Evolutionary conservation across 92 coral and sea anemone species (phyloP), one percentile per base, ranked within the genome.

Genomic region (Desmophyllum pertusum): DNA sequence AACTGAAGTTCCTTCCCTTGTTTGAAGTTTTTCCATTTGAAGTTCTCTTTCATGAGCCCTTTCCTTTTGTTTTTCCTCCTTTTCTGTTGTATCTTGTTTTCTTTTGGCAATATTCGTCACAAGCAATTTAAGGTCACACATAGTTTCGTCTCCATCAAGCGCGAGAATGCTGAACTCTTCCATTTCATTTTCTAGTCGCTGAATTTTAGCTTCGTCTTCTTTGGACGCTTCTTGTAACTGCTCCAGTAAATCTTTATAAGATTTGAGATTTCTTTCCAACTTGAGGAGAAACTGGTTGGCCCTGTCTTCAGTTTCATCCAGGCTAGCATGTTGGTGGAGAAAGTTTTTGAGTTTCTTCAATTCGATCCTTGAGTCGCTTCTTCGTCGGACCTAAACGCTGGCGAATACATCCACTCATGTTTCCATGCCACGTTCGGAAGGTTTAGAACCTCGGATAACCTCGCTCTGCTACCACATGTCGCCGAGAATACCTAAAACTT

Each of bases 391-490:
- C 71, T 36, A 82, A 71, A 50, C 86, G 75, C 38, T 82, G 86
- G 2, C 86, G 64, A 46, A 82, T 73, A 69, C 78, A 68, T 67
- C 86, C 86, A 25, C 43, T 82, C 79, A 82, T 71, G 50, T 74
- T 74, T n/a, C n/a, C n/a, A n/a, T n/a, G n/a, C 78, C 43, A 46
- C 64, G 21, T 74, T 74, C 25, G 50, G 30, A 74, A 50, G 64
- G 78, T 74, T 30, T 15, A 43, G 6, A 57, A 57, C 64, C n/a
- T 18, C 38, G 79, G 37, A n/a, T 71, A 23, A 53, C 71, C 62
- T 81, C 85, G 77, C 64, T 81, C 85, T 81, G 85, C 77, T 81
- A 81, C 85, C 85, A 81, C 76, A 62, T 76, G 75, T 69, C 50
- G 9, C 74, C 50, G 48, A 69, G 74, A 48, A 69, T 40, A 19